Evolutionary conservation across 2,113 vertebrate species (phyloP).

Genomic region (Gracilinanus agilis): DNA sequence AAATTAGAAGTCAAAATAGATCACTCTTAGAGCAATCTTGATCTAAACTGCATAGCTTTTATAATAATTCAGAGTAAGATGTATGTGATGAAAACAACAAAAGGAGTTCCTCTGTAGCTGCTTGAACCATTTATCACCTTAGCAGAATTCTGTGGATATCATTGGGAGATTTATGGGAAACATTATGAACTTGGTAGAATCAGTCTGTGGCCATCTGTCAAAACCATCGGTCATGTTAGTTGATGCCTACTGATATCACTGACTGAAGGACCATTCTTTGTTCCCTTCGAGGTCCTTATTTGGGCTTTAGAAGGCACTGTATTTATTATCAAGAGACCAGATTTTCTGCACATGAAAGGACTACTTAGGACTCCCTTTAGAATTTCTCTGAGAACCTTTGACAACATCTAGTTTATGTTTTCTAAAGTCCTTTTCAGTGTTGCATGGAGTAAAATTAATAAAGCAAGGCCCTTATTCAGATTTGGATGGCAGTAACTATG

Average conservation of each 20-base stretch:
- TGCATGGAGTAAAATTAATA: slow-evolving; percentile 20
- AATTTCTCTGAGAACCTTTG: slow-evolving; percentile 47
- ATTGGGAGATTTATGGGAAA: slow-evolving; percentile 67
- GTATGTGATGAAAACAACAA: slow-evolving; percentile 64
- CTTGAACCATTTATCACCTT: slow-evolving; percentile 67
- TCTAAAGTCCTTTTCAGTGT: slow-evolving; percentile 16
- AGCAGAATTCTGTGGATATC: slow-evolving; percentile 66
- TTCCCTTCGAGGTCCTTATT: slow-evolving; percentile 48
- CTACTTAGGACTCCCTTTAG: not conserved
- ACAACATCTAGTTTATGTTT: not conserved
- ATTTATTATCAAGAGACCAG: not conserved
- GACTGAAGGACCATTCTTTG: slow-evolving; percentile 19
- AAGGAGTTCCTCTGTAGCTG: slow-evolving; percentile 61
- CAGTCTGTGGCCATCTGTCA: slow-evolving; percentile 67
- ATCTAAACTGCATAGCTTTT: slow-evolving; percentile 43
- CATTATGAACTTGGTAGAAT: slow-evolving; percentile 75
- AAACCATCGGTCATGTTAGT: slow-evolving; percentile 67
- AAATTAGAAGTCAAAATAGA: not conserved
- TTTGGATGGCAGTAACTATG: slow-evolving; percentile 15
- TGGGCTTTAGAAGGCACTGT: slow-evolving; percentile 35
- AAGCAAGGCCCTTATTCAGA: not conserved
- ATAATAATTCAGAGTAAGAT: slow-evolving; percentile 58
- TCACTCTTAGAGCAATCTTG: slow-evolving; percentile 24
- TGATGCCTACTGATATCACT: slow-evolving; percentile 37
- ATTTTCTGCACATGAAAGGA: not conserved